Percentiles rank a stretch among this genome's conserved stretches.
phyloP scores from a whole-genome alignment of 2,888 invertebrate species.

The Sinhomidia bicolor region DNA sequence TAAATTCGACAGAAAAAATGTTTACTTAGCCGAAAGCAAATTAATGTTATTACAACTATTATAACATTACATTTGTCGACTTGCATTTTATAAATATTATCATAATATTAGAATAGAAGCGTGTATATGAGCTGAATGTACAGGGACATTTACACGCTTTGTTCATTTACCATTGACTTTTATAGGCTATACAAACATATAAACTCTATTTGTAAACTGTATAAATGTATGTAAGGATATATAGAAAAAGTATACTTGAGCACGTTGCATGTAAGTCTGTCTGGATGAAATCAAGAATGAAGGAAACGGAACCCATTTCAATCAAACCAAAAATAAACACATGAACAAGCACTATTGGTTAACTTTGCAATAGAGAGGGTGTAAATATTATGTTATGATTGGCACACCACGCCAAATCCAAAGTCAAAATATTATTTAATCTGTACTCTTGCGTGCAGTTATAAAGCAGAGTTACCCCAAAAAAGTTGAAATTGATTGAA shows the following conservation, averaged over 20 bases:
- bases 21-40: conserved; percentile 62
- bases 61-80: background rate
- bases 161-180: background rate
- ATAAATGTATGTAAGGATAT: background rate
- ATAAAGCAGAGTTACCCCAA: background rate
- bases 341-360: background rate
- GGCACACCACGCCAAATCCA: background rate
- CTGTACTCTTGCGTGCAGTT: conserved; percentile 12
- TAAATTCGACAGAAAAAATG: background rate
- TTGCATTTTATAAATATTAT: background rate
- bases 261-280: no score
- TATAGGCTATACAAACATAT: background rate
- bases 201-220: no score
- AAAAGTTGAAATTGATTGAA: conserved; percentile 8
- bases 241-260: no score
- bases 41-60: conserved; percentile 57
- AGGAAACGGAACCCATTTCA: background rate
- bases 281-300: background rate
- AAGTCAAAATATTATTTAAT: background rate
- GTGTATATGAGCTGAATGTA: background rate
- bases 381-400: background rate
- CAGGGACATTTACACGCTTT: background rate
- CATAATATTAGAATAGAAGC: background rate
- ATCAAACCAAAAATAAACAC: no score
- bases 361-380: background rate